Conservation (phyloP, 2,888 invertebrate genomes). For the Hydroisotoma schaefferi region DNA sequence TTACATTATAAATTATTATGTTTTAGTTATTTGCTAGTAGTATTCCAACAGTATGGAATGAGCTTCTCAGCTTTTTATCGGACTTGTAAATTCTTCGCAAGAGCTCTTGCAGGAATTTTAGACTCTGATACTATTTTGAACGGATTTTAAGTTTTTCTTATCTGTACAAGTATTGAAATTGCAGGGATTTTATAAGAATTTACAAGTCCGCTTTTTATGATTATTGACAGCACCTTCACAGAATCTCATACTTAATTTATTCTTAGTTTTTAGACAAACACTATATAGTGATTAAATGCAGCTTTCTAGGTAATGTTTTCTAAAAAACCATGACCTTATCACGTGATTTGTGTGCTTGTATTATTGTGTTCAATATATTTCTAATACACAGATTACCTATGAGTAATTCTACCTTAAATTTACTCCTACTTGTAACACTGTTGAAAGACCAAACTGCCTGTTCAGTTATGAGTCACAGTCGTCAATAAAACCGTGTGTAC, state of each 20-base stretch:
- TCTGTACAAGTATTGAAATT: background rate
- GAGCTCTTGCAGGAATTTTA: background rate
- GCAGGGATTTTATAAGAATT: background rate
- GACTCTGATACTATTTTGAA: too few relatives aligned
- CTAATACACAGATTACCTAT: conserved; percentile 7
- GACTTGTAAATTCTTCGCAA: background rate
- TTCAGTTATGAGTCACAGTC: background rate
- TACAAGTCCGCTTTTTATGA: background rate
- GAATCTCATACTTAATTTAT: conserved; percentile 17
- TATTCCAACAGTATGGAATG: conserved; percentile 9
- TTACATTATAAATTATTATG: background rate
- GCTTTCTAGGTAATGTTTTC: conserved; percentile 5
- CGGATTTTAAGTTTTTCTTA: too few relatives aligned
- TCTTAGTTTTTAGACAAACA: conserved; percentile 2
- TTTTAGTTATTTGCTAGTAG: background rate
- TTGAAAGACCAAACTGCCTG: background rate
- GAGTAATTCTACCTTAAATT: too few relatives aligned
- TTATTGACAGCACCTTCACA: conserved; percentile 8
- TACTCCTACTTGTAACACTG: too few relatives aligned
- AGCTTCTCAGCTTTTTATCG: conserved; percentile 9
- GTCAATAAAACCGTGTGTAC: too few relatives aligned
- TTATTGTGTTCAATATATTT: conserved; percentile 20
- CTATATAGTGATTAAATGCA: background rate
- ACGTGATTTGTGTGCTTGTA: conserved; percentile 20
- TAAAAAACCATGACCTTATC: conserved; percentile 16